A percentile compares a stretch with the other conserved stretches of the same genome.
Conservation (phyloP, 2,888 invertebrate species). For the Morpho deidamia region DNA sequence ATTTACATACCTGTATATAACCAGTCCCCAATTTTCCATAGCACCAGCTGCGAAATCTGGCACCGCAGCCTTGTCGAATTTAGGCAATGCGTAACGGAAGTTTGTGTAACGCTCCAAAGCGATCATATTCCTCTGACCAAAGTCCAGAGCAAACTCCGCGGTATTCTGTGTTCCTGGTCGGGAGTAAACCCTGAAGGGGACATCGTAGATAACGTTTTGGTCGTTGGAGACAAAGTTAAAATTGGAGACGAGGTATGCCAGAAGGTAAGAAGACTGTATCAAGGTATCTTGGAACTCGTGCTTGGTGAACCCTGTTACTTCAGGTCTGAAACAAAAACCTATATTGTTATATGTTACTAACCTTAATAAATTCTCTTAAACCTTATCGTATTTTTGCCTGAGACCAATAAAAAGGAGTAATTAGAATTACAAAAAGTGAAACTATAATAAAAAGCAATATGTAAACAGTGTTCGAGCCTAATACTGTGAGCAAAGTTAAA, state of each 20-base stretch:
- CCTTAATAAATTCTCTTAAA: no score
- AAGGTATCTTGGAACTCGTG: slow-evolving; percentile 73
- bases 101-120: slow-evolving; percentile 55
- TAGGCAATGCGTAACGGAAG: slow-evolving; percentile 73
- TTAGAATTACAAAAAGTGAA: no score
- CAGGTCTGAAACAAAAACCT: slow-evolving; percentile 35
- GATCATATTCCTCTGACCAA: slow-evolving; percentile 58
- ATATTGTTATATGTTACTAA: no score
- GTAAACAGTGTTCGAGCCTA: no score
- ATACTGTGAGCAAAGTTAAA: no score
- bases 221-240: slow-evolving; percentile 54
- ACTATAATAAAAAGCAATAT: no score
- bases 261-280: slow-evolving; percentile 87
- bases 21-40: slow-evolving; percentile 88
- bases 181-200: slow-evolving; percentile 60
- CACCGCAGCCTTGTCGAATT: slow-evolving; percentile 89
- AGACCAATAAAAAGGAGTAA: no score
- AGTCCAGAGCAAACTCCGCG: slow-evolving; percentile 55
- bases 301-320: slow-evolving; percentile 41
- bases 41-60: slow-evolving; percentile 88
- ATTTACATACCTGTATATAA: slow-evolving; percentile 84
- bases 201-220: slow-evolving; percentile 44
- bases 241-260: slow-evolving; percentile 86
- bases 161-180: slow-evolving; percentile 46
- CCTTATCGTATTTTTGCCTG: no score